Evolutionary conservation across 2,888 invertebrate species (phyloP).

Genomic region (Lapara coniferarum): DNA sequence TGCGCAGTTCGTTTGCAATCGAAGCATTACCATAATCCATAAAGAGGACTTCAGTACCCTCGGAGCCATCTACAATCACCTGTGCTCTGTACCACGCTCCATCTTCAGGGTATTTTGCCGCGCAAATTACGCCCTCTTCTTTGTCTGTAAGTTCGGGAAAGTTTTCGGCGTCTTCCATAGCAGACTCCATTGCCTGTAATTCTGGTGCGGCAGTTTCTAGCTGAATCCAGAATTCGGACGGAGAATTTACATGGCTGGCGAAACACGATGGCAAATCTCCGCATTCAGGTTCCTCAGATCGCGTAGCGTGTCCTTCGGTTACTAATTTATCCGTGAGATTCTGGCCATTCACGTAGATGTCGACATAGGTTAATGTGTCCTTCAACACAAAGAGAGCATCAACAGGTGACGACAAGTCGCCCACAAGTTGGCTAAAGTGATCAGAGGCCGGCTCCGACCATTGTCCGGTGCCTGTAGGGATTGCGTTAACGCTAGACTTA

Average conservation of each 20-base stretch:
- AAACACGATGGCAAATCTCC: slow-evolving; percentile 85
- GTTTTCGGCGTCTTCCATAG: slow-evolving; percentile 81
- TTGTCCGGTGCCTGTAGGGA: slow-evolving; percentile 84
- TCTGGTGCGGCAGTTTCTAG: slow-evolving; percentile 85
- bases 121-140: slow-evolving; percentile 84
- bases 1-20: slow-evolving; percentile 81
- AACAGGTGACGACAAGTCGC: slow-evolving; percentile 76
- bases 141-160: slow-evolving; percentile 76
- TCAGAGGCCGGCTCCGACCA: slow-evolving; percentile 87
- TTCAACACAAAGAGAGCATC: slow-evolving; percentile 83
- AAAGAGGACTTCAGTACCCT: slow-evolving; percentile 85
- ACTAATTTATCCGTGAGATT: slow-evolving; percentile 86
- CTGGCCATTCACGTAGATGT: slow-evolving; percentile 84
- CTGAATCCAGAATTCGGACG: slow-evolving; percentile 91
- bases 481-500: slow-evolving; percentile 87
- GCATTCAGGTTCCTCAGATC: slow-evolving; percentile 78
- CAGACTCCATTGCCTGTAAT: slow-evolving; percentile 83
- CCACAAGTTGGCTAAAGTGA: slow-evolving; percentile 78
- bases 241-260: slow-evolving; percentile 89
- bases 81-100: slow-evolving; percentile 87
- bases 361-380: slow-evolving; percentile 85
- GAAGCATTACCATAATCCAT: slow-evolving; percentile 88
- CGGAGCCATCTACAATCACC: slow-evolving; percentile 81
- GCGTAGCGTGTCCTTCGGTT: slow-evolving; percentile 82
- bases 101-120: slow-evolving; percentile 86